phyloP scores from a whole-genome alignment of 1,140 invertebrate genomes.

The Diabrotica virgifera region DNA sequence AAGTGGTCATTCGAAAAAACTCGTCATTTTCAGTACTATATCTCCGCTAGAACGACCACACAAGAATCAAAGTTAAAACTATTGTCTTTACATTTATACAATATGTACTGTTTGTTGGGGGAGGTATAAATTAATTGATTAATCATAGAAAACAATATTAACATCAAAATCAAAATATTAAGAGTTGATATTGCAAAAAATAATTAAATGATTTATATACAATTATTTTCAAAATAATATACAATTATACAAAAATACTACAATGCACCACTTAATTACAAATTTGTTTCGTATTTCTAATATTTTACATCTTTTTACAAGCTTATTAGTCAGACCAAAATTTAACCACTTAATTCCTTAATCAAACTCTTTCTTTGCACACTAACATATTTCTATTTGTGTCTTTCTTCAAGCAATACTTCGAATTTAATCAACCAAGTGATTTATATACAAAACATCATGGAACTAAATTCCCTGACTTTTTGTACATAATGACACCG shows the following conservation, averaged over 20 bases:
- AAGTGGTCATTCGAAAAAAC: conserved; percentile 16
- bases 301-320: conserved; percentile 7
- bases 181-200: conserved; percentile 16
- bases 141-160: not conserved
- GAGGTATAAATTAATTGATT: conserved; percentile 6
- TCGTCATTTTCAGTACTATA: conserved; percentile 13
- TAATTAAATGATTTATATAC: conserved; percentile 15
- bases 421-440: too few species aligned
- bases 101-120: conserved; percentile 9
- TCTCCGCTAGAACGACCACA: conserved; percentile 16
- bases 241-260: conserved; percentile 16
- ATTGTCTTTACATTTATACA: conserved; percentile 23
- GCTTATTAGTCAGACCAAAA: not conserved
- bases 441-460: too few species aligned
- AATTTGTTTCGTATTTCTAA: not conserved
- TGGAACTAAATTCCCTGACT: too few species aligned
- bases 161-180: conserved; percentile 5
- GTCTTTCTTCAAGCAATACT: too few species aligned
- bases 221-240: conserved; percentile 13
- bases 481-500: too few species aligned
- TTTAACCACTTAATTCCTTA: too few species aligned
- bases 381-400: too few species aligned
- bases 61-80: conserved; percentile 18
- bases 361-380: too few species aligned
- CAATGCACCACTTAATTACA: conserved; percentile 14